Conservation (phyloP, 2,888 invertebrate species). For the Yponomeuta malinellus region DNA sequence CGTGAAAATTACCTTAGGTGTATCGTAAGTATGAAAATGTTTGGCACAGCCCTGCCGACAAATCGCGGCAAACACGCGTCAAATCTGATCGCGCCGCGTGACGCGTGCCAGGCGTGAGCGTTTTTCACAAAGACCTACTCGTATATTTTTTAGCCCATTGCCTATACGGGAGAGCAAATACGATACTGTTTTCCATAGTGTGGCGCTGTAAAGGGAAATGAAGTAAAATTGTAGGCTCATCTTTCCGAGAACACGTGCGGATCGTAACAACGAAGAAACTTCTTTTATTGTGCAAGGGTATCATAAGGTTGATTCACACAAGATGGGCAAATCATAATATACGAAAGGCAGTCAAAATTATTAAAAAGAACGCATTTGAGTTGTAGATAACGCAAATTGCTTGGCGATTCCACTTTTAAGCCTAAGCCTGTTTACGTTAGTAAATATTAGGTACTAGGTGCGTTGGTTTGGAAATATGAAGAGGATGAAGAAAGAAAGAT, state of each 20-base stretch:
- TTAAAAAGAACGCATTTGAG: too few relatives aligned
- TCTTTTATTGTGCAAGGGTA: neutral
- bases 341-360: too few relatives aligned
- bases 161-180: neutral
- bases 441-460: too few relatives aligned
- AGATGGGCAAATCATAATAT: too few relatives aligned
- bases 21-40: neutral
- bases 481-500: too few relatives aligned
- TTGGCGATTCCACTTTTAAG: too few relatives aligned
- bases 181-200: neutral
- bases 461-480: too few relatives aligned
- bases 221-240: neutral
- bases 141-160: neutral
- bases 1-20: neutral
- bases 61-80: constrained; percentile 33
- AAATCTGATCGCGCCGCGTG: constrained; percentile 38
- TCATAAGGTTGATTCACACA: neutral
- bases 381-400: too few relatives aligned
- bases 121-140: constrained; percentile 44
- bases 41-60: neutral
- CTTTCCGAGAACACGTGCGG: constrained; percentile 28
- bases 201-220: neutral
- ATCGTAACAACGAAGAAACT: constrained; percentile 19
- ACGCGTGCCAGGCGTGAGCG: constrained; percentile 42
- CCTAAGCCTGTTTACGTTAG: too few relatives aligned